phyloP scores from a whole-genome alignment of 92 coral and sea anemone genomes.

The Heteractis magnifica region DNA sequence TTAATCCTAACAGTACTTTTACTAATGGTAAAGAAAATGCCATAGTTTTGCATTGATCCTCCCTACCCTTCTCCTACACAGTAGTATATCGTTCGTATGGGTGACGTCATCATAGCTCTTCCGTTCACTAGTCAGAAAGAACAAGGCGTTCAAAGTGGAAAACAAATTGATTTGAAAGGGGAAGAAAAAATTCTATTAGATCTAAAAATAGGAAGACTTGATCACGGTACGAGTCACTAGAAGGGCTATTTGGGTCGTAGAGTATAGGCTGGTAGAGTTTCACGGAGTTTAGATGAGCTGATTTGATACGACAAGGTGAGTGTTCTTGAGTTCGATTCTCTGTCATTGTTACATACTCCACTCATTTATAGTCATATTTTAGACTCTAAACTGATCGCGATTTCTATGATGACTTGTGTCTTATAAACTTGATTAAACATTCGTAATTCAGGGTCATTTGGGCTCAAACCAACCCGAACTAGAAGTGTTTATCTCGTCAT shows the following conservation, averaged over 20 bases:
- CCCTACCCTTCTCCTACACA: slow-evolving; percentile 16
- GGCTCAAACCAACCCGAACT: background rate
- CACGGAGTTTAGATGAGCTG: slow-evolving; percentile 11
- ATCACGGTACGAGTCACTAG: background rate
- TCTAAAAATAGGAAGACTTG: background rate
- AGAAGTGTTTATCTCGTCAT: background rate
- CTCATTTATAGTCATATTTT: slow-evolving; percentile 14
- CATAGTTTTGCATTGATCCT: background rate
- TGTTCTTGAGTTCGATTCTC: slow-evolving; percentile 17
- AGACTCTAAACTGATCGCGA: background rate
- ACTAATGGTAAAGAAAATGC: background rate
- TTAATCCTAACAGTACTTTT: too few species aligned
- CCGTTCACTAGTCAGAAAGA: slow-evolving; percentile 26
- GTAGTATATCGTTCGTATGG: slow-evolving; percentile 1
- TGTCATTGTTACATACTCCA: background rate
- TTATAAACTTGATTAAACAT: background rate
- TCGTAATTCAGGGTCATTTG: background rate
- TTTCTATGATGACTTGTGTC: background rate
- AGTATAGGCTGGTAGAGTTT: background rate
- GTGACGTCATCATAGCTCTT: slow-evolving; percentile 32
- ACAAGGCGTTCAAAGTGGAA: slow-evolving; percentile 32
- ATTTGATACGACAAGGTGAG: slow-evolving; percentile 21
- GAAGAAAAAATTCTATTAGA: slow-evolving; percentile 10
- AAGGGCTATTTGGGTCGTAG: slow-evolving; percentile 10
- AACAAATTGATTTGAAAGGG: slow-evolving; percentile 17